A percentile compares a stretch with the other conserved stretches of the same genome.
phyloP scores from a whole-genome alignment of 1,140 invertebrate genomes.

The Diuraphis noxia region DNA sequence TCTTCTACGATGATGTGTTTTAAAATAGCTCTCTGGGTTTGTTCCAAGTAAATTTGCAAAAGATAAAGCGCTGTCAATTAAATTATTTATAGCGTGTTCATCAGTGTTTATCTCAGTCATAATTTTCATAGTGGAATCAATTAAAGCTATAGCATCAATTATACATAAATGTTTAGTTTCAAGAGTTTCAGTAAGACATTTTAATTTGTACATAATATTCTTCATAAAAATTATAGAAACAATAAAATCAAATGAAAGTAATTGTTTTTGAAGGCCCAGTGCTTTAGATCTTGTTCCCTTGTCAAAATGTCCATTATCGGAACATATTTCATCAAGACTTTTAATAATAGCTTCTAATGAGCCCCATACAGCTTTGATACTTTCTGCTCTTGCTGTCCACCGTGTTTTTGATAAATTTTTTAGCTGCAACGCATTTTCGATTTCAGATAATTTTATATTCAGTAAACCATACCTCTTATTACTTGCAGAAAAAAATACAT shows the following conservation, averaged over 20 bases:
- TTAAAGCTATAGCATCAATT: conserved; percentile 13
- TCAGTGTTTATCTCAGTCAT: neutral
- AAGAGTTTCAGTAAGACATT: conserved; percentile 16
- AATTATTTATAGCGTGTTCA: neutral
- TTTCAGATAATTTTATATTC: neutral
- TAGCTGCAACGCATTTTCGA: neutral
- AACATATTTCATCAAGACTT: neutral
- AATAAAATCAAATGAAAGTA: conserved; percentile 36
- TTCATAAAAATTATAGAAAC: no score
- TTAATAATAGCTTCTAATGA: neutral
- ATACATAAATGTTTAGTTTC: conserved; percentile 28
- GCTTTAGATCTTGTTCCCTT: neutral
- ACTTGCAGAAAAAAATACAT: conserved; percentile 9
- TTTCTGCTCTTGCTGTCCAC: neutral
- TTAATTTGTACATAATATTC: conserved; percentile 35
- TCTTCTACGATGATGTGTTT: neutral
- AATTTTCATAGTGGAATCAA: neutral
- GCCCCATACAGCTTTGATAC: neutral
- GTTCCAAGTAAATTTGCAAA: conserved; percentile 13
- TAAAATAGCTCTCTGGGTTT: neutral
- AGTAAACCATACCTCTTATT: neutral
- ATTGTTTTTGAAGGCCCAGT: neutral
- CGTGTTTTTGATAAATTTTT: conserved; percentile 35
- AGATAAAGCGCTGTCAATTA: conserved; percentile 10
- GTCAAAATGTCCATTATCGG: neutral